These are phyloP conservation scores for Tinea semifulvella DNA, from an alignment of 2,888 invertebrate genomes.

Conservation along the genomic window DNA sequence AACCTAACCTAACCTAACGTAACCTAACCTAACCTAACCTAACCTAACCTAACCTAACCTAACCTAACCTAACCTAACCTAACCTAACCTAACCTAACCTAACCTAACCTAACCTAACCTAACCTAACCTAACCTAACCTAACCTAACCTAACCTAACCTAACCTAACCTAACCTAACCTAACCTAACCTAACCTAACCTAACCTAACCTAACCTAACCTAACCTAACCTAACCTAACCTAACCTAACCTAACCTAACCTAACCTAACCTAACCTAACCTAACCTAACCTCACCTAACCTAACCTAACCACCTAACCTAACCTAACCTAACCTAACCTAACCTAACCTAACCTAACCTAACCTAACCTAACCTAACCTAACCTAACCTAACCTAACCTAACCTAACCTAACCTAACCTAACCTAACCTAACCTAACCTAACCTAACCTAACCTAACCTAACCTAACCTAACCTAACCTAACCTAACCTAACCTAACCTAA, in stretches of 20 bases:
- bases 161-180: constrained; percentile 17
- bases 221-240: constrained; percentile 16
- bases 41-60: constrained; percentile 13
- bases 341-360: constrained; percentile 18
- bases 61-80: constrained; percentile 10
- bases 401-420: constrained; percentile 15
- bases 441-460: too few relatives aligned
- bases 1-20: constrained; percentile 14
- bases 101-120: constrained; percentile 15
- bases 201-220: constrained; percentile 17
- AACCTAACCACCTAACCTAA: constrained; percentile 17
- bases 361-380: constrained; percentile 17
- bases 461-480: too few relatives aligned
- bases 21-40: too few relatives aligned
- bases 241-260: too few relatives aligned
- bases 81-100: constrained; percentile 12
- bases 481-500: too few relatives aligned
- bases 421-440: constrained; percentile 17
- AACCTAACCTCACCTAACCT: constrained; percentile 17
- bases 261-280: constrained; percentile 17
- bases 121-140: constrained; percentile 17
- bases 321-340: too few relatives aligned
- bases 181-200: constrained; percentile 17
- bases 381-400: constrained; percentile 15
- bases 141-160: constrained; percentile 17